Conservation (phyloP, 2,113 vertebrate genomes). For the Lota lota region DNA sequence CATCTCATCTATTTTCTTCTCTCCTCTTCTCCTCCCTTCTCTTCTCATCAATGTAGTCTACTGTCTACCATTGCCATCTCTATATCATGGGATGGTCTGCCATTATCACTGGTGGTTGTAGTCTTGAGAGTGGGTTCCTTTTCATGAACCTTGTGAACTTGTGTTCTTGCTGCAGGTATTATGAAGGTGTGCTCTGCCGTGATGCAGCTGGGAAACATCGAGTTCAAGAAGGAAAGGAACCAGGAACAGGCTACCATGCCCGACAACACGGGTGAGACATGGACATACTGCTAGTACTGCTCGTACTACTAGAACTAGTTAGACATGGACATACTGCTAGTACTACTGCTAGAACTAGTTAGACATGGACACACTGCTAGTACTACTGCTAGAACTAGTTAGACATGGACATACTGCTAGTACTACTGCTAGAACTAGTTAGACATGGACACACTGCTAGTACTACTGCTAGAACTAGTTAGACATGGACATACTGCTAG, state of each 20-base stretch:
- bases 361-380: too few species aligned
- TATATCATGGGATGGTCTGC: background rate
- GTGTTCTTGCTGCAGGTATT: constrained; percentile 73
- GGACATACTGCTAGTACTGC: background rate
- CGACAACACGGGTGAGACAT: constrained; percentile 85
- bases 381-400: too few species aligned
- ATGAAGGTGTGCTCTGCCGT: constrained; percentile 91
- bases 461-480: constrained; percentile 96
- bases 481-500: constrained; percentile 15
- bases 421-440: constrained; percentile 32
- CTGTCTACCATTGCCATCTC: too few species aligned
- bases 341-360: too few species aligned
- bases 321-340: background rate
- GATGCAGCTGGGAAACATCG: constrained; percentile 92
- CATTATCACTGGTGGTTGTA: background rate
- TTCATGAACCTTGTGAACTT: background rate
- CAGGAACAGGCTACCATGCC: constrained; percentile 97
- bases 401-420: background rate
- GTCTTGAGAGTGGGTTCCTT: background rate
- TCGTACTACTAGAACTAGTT: background rate
- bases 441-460: constrained; percentile 76
- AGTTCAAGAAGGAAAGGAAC: constrained; percentile 95
- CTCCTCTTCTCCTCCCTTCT: background rate
- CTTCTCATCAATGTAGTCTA: too few species aligned
- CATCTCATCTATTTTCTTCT: background rate